A percentile compares a stretch with the other conserved stretches of the same genome.
phyloP scores from a whole-genome alignment of 2,113 vertebrate genomes.

The Nothocercus julius region DNA sequence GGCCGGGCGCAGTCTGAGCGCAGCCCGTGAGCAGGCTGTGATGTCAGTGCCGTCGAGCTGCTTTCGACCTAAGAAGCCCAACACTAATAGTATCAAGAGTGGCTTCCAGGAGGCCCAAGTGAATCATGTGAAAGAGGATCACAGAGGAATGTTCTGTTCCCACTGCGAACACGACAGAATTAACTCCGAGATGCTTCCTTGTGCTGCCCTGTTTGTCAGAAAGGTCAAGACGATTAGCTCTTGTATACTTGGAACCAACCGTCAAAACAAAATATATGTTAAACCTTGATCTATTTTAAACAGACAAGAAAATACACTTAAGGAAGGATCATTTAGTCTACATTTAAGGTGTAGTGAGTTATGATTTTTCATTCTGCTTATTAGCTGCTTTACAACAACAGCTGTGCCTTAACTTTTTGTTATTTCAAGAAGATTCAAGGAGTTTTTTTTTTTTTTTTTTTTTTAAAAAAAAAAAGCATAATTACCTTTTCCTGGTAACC shows the following conservation, averaged over 20 bases:
- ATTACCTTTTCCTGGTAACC: not conserved
- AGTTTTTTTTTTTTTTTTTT: not conserved
- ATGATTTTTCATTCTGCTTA: not conserved
- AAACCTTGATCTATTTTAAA: constrained; percentile 64
- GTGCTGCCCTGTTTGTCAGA: constrained; percentile 77
- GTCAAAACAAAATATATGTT: constrained; percentile 77
- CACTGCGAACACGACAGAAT: constrained; percentile 84
- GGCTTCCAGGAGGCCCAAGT: constrained; percentile 78
- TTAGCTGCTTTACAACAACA: not conserved
- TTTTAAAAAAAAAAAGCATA: not conserved
- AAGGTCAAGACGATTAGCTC: constrained; percentile 86
- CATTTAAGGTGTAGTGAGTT: not conserved
- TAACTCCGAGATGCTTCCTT: constrained; percentile 84
- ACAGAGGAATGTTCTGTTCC: constrained; percentile 87
- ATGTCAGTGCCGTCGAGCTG: constrained; percentile 62
- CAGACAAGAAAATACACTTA: constrained; percentile 33
- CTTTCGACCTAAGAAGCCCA: constrained; percentile 74
- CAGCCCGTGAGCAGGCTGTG: constrained; percentile 9
- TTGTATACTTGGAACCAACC: constrained; percentile 60
- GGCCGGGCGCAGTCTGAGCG: not conserved
- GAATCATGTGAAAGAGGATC: constrained; percentile 85
- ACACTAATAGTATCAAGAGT: constrained; percentile 80
- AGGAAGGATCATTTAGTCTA: constrained; percentile 23
- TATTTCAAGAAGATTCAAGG: not conserved
- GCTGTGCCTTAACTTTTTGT: constrained; percentile 19